These are phyloP conservation scores for Microdon myrmicae DNA, from an alignment of 2,888 invertebrate species.

Conservation along the genomic window DNA sequence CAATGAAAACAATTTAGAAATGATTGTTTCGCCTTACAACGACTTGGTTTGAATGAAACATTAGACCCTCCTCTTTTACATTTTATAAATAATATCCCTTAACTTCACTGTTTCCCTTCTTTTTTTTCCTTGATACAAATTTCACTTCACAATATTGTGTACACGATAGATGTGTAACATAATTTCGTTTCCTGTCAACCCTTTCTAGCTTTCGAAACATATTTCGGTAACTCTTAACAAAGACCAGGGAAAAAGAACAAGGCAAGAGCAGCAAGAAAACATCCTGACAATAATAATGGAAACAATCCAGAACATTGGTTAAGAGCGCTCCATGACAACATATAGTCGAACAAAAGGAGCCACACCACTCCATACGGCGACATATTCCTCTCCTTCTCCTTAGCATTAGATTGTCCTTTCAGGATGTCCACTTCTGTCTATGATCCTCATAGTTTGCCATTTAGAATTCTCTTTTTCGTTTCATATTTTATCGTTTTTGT, in stretches of 20 bases:
- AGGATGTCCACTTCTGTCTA: constrained; percentile 4
- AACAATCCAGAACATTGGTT: constrained; percentile 27
- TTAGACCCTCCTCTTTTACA: too few relatives aligned
- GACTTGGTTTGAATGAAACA: too few relatives aligned
- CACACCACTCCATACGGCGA: constrained; percentile 5
- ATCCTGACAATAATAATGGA: constrained; percentile 14
- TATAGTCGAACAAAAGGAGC: constrained; percentile 24
- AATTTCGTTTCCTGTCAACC: background rate
- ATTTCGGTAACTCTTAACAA: background rate
- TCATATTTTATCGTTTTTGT: constrained; percentile 10
- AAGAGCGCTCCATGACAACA: constrained; percentile 22
- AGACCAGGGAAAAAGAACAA: background rate
- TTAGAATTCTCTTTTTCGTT: constrained; percentile 18
- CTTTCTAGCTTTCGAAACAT: constrained; percentile 5
- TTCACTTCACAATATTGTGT: too few relatives aligned
- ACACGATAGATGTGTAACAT: constrained; percentile 4
- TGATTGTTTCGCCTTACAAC: too few relatives aligned
- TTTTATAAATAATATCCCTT: too few relatives aligned
- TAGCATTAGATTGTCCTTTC: too few relatives aligned
- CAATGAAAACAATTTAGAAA: too few relatives aligned
- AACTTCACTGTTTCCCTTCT: too few relatives aligned
- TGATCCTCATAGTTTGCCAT: too few relatives aligned
- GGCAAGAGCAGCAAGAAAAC: background rate
- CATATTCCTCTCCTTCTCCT: constrained; percentile 4
- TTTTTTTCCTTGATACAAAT: too few relatives aligned